These are phyloP conservation scores for Drosophila funebris DNA, from an alignment of 1,140 invertebrate genomes.

Conservation along the genomic window DNA sequence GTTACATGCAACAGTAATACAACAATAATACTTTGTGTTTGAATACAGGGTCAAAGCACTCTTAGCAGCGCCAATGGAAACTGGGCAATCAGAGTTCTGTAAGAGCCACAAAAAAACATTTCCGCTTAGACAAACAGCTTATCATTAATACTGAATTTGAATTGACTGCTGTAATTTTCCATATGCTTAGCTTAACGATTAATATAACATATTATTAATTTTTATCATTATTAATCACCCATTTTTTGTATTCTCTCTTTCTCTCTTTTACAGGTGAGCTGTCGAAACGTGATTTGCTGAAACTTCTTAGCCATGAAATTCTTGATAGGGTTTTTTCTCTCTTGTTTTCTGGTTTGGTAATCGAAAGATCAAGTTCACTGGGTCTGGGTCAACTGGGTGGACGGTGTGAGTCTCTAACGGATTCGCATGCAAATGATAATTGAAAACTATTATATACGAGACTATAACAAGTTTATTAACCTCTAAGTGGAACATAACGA, in stretches of 20 bases:
- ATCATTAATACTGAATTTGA: conserved; percentile 26
- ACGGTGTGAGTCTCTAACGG: conserved; percentile 56
- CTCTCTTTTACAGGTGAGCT: conserved; percentile 52
- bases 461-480: conserved; percentile 73
- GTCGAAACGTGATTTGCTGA: not conserved
- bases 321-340: conserved; percentile 1
- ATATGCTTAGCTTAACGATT: not conserved
- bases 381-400: conserved; percentile 68
- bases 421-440: conserved; percentile 51
- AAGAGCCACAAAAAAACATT: conserved; percentile 1
- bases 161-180: conserved; percentile 28
- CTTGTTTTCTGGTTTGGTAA: not conserved
- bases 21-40: conserved; percentile 6
- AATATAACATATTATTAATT: too few relatives aligned
- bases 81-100: not conserved
- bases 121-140: not conserved
- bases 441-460: conserved; percentile 29
- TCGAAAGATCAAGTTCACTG: conserved; percentile 72
- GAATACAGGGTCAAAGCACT: not conserved
- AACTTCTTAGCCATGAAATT: conserved; percentile 50
- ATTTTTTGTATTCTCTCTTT: conserved; percentile 6
- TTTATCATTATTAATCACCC: conserved; percentile 6
- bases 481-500: conserved; percentile 72
- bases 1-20: not conserved
- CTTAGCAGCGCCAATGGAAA: not conserved